Percentiles rank a stretch among this genome's conserved stretches.
phyloP scores from a whole-genome alignment of 2,888 invertebrate genomes.

The Lasius fuliginosus region DNA sequence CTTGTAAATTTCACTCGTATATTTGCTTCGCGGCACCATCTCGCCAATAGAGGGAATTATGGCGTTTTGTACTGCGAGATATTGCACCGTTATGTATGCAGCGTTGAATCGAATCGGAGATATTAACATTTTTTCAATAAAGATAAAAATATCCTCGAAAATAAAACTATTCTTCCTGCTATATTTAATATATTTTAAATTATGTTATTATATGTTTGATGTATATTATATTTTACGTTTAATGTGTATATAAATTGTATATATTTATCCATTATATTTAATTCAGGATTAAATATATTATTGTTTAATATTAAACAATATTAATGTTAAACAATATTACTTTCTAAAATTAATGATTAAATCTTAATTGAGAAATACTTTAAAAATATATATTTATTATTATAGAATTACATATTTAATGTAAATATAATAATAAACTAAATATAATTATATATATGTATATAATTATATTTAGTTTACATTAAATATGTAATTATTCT shows the following conservation, averaged over 20 bases:
- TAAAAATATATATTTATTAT: not conserved
- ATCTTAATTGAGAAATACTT: not conserved
- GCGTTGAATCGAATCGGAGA: not conserved
- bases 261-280: not conserved
- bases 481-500: not conserved
- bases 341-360: not conserved
- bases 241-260: not conserved
- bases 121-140: not conserved
- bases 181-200: not conserved
- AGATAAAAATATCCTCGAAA: not conserved
- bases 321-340: not conserved
- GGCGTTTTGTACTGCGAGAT: not conserved
- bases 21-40: conserved; percentile 1
- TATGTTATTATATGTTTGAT: not conserved
- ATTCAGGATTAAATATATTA: not conserved
- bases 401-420: not conserved
- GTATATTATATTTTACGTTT: not conserved
- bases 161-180: not conserved
- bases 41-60: conserved; percentile 29
- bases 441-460: not conserved
- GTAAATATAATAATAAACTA: not conserved
- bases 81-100: not conserved
- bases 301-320: not conserved
- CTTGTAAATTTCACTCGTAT: conserved; percentile 49
- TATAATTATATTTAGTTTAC: not conserved